These are phyloP conservation scores for Bostrychus sinensis DNA, from an alignment of 2,113 vertebrate genomes.

Conservation along the genomic window DNA sequence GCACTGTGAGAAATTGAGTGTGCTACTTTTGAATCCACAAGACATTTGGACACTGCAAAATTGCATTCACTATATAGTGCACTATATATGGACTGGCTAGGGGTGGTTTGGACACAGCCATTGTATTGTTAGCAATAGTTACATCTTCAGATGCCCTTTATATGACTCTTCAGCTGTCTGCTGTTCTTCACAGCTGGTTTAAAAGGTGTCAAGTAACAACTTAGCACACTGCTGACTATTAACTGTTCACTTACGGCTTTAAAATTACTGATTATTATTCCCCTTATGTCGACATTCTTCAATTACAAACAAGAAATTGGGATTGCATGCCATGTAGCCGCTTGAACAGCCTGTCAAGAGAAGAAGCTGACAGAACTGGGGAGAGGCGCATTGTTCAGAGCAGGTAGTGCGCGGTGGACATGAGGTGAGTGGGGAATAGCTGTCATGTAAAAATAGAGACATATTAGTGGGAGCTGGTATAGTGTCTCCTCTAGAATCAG, in stretches of 20 bases:
- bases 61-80: neutral
- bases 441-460: conserved; percentile 67
- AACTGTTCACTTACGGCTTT: conserved; percentile 25
- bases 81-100: neutral
- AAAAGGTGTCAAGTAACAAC: conserved; percentile 44
- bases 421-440: conserved; percentile 54
- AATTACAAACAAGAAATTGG: conserved; percentile 7
- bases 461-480: conserved; percentile 43
- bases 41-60: neutral
- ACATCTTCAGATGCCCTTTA: neutral
- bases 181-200: conserved; percentile 12
- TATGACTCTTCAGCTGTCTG: conserved; percentile 11
- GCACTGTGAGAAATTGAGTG: neutral
- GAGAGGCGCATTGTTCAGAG: conserved; percentile 17
- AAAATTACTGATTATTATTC: conserved; percentile 24
- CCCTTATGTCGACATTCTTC: neutral
- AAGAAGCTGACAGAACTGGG: neutral
- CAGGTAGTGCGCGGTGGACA: conserved; percentile 31
- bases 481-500: conserved; percentile 26
- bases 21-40: neutral
- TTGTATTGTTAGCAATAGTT: neutral
- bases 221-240: conserved; percentile 39
- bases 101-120: neutral
- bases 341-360: neutral
- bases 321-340: neutral